These are phyloP conservation scores for Pangasius macronema DNA, from an alignment of 2,797 vertebrate genomes.

Conservation along the genomic window DNA sequence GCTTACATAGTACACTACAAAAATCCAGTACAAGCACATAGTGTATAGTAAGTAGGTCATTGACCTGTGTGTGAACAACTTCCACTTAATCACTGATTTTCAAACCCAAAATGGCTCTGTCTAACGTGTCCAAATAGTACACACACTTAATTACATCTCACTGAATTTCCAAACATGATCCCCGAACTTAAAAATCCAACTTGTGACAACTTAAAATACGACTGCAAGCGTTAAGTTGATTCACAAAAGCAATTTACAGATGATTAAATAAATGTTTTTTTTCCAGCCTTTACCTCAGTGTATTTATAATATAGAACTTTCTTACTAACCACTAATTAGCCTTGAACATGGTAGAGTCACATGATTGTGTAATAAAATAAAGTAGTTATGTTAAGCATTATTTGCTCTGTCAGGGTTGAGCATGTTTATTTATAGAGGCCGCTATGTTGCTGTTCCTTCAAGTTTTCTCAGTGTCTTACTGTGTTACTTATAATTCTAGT, in stretches of 20 bases:
- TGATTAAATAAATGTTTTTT: background rate
- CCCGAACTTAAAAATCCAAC: background rate
- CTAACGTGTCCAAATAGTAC: background rate
- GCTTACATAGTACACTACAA: background rate
- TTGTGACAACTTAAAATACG: background rate
- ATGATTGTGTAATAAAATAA: background rate
- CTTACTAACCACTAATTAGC: background rate
- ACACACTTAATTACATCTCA: background rate
- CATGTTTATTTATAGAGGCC: too few species aligned
- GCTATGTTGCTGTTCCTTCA: background rate
- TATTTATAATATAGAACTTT: background rate
- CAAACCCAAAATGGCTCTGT: background rate
- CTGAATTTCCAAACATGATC: too few species aligned
- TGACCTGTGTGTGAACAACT: background rate
- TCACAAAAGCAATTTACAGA: background rate
- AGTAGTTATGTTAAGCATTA: background rate
- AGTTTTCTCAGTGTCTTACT: background rate
- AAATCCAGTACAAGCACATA: background rate
- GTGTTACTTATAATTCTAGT: background rate
- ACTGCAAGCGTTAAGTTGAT: background rate
- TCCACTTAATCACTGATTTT: background rate
- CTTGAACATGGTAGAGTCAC: background rate
- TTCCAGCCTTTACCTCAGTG: background rate
- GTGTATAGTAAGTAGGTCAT: background rate
- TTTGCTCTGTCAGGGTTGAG: background rate